phyloP scores from a whole-genome alignment of 2,888 invertebrate genomes.

The Nephrocerus scutellatus region DNA sequence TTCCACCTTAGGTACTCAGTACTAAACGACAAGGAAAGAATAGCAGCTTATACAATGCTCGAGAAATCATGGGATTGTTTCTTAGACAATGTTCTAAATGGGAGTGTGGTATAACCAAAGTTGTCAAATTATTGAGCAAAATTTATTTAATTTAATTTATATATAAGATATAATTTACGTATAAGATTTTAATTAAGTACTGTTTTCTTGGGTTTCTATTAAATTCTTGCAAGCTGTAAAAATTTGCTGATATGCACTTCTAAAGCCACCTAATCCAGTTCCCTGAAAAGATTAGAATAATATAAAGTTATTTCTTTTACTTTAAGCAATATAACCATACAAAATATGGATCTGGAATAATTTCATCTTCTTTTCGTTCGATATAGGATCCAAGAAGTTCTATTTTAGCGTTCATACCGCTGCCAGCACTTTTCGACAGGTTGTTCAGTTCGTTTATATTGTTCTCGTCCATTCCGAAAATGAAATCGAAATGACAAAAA shows the following conservation, averaged over 20 bases:
- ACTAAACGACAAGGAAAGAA: constrained; percentile 28
- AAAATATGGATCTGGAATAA: constrained; percentile 86
- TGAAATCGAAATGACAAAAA: constrained; percentile 72
- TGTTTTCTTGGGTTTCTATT: constrained; percentile 6
- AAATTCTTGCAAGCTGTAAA: constrained; percentile 21
- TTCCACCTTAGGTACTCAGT: constrained; percentile 29
- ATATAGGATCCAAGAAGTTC: constrained; percentile 76
- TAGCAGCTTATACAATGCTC: constrained; percentile 28
- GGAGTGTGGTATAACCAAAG: constrained; percentile 28
- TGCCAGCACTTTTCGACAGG: constrained; percentile 53
- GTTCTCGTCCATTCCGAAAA: constrained; percentile 88
- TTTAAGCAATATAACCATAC: constrained; percentile 55
- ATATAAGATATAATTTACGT: too few species aligned
- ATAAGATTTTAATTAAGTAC: too few species aligned
- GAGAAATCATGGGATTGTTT: constrained; percentile 37
- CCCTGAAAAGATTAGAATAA: constrained; percentile 25
- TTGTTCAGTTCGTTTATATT: constrained; percentile 65
- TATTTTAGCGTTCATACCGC: constrained; percentile 60
- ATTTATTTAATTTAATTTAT: too few species aligned
- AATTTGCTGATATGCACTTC: constrained; percentile 33
- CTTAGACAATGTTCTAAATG: constrained; percentile 32
- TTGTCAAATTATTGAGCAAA: too few species aligned
- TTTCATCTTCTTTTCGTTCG: constrained; percentile 60
- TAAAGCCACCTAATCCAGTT: constrained; percentile 33
- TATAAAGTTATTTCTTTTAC: background rate